Base-by-base conservation (phyloP, 1,140 invertebrate species). In the Whitmania pigra region DNA sequence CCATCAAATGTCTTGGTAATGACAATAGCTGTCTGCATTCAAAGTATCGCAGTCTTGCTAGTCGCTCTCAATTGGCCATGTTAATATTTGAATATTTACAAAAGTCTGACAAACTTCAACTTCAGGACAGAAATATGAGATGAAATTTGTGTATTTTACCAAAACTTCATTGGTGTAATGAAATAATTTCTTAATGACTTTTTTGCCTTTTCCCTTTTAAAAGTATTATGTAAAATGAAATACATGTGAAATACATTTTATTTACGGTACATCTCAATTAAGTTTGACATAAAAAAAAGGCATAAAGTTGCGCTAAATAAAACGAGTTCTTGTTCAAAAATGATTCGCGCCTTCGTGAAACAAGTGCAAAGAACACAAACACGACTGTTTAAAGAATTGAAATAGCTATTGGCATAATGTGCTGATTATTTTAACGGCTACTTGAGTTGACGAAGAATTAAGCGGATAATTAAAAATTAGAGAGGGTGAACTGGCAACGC, bases 31-130 rank as follows among this genome's bases (percentile, higher is more conserved):
- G 82, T 74, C 25, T 78, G 20, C 75, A 76, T 9, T 76, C 79
- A 67, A 76, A 76, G 71, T 75, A 77, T 18, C 74, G 79, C 71
- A 77, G 79, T 43, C 70, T 83, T 15, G 83, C 80, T 27, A 80
- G 78, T 13, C 76, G 80, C 36, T 76, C 79, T 43, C 80, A 83
- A 71, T 75, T 84, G 53, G 83, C 82, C 31, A 78, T 79, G 63
- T 71, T 80, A 20, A 75, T 83, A 11, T 81, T 82, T 73, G 76
- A 80, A 67, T 76, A 79, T 31, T 72, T 76, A 55, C 71, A 77
- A 13, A 77, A 78, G 49, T 31, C 72, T 13, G 73, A 75, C 53
- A 15, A 74, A 53, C n/a, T 36, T n/a, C 72, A 73, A 20, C 27
- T 40, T 68, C 67, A 73, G 9, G 57, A 40, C 9, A 17, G 43